Evolutionary conservation across 2,113 vertebrate species (phyloP), one percentile per base, ranked within the genome.

Genomic region (Colaptes auratus): DNA sequence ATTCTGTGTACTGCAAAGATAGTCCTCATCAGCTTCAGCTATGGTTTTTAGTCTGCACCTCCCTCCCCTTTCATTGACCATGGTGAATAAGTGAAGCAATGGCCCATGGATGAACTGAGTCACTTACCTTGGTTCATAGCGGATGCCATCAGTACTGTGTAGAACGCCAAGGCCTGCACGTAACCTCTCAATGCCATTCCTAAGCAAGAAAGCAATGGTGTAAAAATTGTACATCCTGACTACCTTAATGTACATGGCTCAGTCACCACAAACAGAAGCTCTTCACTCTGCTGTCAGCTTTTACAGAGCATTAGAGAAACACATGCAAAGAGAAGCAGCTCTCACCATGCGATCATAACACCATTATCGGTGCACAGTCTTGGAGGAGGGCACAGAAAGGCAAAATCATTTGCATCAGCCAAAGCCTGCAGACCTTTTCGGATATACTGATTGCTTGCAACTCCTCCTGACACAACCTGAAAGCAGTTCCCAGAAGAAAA

Each of bases 261-360:
- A 66, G 33, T 21, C 39, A 84, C 24, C 23, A 28, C 8, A 3
- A 24, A 46, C 6, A 27, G 5, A 44, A 42, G 24, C 19, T 64
- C 67, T 24, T 44, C 4, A 30, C 21, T 61, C 20, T 33, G 5
- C 15, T 18, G n/a, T 17, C 70, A 63, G 1, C 33, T 56, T 88
- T 33, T 44, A 35, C n/a, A 69, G 20, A 60, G 33, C 16, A 6
- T 13, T 39, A 8, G 0, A 74, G 59, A 71, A 85, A 64, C 6
- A 11, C 6, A 7, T 0, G 4, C 12, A 36, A 66, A 76, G 33
- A 53, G 31, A 81, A 81, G 14, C 33, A 65, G n/a, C 48, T 48
- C 88, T 92, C 96, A 99, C 99, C 99, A 99, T 23, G 99, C 99
- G 70, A 99, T 98, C 99, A 99, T 99, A 73, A 99, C 95, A 25